Conservation (phyloP, 1,140 invertebrate genomes). For the Hycleus phaleratus region DNA sequence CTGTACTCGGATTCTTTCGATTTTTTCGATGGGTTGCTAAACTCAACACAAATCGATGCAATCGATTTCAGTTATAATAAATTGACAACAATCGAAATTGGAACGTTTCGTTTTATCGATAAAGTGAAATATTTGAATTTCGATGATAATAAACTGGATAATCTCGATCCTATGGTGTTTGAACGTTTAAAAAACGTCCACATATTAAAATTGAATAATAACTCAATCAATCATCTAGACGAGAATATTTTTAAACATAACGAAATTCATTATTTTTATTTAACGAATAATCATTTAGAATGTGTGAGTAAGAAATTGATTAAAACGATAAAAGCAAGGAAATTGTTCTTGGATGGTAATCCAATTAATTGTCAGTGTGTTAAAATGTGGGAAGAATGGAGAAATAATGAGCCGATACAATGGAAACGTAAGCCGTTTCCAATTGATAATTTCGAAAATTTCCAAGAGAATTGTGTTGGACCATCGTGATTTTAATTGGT, state of each 20-base stretch:
- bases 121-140: conserved; percentile 7
- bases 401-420: neutral
- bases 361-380: conserved; percentile 21
- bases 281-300: too few species aligned
- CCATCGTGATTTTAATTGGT: too few species aligned
- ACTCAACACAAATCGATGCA: conserved; percentile 1
- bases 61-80: conserved; percentile 16
- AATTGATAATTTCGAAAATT: too few species aligned
- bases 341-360: conserved; percentile 9
- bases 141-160: conserved; percentile 13
- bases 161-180: conserved; percentile 12
- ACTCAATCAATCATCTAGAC: neutral
- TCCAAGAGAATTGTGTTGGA: too few species aligned
- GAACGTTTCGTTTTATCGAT: conserved; percentile 10
- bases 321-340: too few species aligned
- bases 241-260: too few species aligned
- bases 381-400: conserved; percentile 17
- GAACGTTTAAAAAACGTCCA: conserved; percentile 6
- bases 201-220: conserved; percentile 17
- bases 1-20: conserved; percentile 8
- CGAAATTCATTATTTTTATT: too few species aligned
- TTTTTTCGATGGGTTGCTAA: neutral
- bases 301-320: too few species aligned
- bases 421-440: too few species aligned
- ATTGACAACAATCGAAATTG: conserved; percentile 11